Evolutionary conservation across 23 tunicate genomes (phyloP).

Genomic region (Corella eumyota): DNA sequence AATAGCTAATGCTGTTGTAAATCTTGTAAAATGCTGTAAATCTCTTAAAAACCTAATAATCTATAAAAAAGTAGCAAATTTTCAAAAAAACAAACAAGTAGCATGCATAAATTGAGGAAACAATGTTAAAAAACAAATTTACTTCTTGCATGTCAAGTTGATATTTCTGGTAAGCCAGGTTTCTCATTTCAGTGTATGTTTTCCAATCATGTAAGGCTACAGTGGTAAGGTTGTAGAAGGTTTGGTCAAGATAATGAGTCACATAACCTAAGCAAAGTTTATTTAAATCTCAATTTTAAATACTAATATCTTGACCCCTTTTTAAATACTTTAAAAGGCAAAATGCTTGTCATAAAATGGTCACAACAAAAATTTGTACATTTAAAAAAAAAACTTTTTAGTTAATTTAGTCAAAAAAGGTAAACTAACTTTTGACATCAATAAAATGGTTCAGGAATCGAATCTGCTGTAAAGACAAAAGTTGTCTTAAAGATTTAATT

Average conservation of each 20-base stretch:
- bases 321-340: not conserved
- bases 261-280: slow-evolving; percentile 49
- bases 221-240: slow-evolving; percentile 92
- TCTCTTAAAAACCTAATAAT: not conserved
- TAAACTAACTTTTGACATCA: slow-evolving; percentile 47
- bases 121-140: not conserved
- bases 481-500: slow-evolving; percentile 66
- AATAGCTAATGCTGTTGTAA: too few relatives aligned
- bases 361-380: not conserved
- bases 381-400: not conserved
- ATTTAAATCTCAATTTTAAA: too few relatives aligned
- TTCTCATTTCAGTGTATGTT: slow-evolving; percentile 87
- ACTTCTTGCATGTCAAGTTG: slow-evolving; percentile 84
- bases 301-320: not conserved
- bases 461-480: slow-evolving; percentile 51
- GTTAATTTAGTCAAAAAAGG: not conserved
- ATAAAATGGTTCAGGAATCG: slow-evolving; percentile 39
- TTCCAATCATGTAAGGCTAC: slow-evolving; percentile 92
- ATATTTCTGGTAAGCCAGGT: slow-evolving; percentile 75
- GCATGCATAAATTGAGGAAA: not conserved
- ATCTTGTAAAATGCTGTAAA: not conserved
- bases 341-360: not conserved
- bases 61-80: not conserved
- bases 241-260: slow-evolving; percentile 85
- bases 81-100: too few relatives aligned